Base-by-base conservation (phyloP, 2,797 vertebrate species). In the Eurystomus glaucurus region DNA sequence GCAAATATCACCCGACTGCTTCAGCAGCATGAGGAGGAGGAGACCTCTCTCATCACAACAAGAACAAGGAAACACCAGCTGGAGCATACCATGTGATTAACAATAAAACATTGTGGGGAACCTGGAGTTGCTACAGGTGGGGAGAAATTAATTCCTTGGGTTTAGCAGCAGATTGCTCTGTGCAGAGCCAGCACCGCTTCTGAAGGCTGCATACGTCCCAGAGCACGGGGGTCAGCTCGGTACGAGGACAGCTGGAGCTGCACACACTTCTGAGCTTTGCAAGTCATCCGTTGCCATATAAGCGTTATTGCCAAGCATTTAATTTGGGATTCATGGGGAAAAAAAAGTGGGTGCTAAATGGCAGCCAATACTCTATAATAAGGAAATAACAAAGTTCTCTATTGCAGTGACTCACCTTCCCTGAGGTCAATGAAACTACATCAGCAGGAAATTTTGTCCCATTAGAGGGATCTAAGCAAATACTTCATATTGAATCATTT, bases 381-480 rank as follows among this genome's bases (percentile, higher is more conserved):
- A 57, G 50, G 41, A 69, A 93, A 75, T 57, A 62, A 50, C 18
- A n/a, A 61, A 93, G 58, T 61, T 86, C 58, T 72, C 58, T 51
- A 3, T 5, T 48, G 50, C 79, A 65, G 46, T 78, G 88, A 65
- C 39, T 92, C 69, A 88, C 91, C 85, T 93, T 94, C 51, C 71
- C 58, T 45, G 74, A 90, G 85, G 74, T 96, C 72, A 88, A 33
- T n/a, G 28, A 82, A 70, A 82, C n/a, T 26, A 70, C 31, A 80
- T 31, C 8, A 3, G 70, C 58, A 94, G 55, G 77, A 69, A 94
- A 93, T 82, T 62, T 55, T 84, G 68, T 75, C 74, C 88, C 25
- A 33, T 69, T 90, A 76, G 22, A 88, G 90, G 46, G 48, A 79
- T 65, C 81, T 62, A 90, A 86, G 90, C 64, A 92, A 95, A 88